phyloP scores from a whole-genome alignment of 2,113 vertebrate species.

The Sylvicapra grimmia region DNA sequence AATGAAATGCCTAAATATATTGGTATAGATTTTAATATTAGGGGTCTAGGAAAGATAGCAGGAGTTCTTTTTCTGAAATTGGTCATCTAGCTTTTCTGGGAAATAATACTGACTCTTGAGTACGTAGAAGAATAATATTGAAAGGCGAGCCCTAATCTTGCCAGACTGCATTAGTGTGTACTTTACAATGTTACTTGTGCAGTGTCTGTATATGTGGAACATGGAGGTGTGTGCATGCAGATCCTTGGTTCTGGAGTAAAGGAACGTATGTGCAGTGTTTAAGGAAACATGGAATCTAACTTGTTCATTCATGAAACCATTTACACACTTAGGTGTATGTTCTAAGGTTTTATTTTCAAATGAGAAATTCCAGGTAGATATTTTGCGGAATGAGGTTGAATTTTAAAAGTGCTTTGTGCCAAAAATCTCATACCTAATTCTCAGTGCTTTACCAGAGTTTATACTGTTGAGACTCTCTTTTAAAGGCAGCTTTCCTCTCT shows the following conservation, averaged over 20 bases:
- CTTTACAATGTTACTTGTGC: constrained; percentile 48
- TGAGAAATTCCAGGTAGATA: constrained; percentile 56
- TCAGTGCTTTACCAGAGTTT: constrained; percentile 69
- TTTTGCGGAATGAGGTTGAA: constrained; percentile 54
- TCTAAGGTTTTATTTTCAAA: constrained; percentile 51
- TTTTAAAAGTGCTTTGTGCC: constrained; percentile 75
- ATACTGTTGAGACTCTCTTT: constrained; percentile 60
- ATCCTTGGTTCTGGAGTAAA: constrained; percentile 28
- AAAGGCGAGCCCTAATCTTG: not conserved
- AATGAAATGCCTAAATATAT: constrained; percentile 21
- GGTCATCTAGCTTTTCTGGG: constrained; percentile 2
- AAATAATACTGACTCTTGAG: not conserved
- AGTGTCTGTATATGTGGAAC: constrained; percentile 41
- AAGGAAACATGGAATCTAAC: constrained; percentile 23
- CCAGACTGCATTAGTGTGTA: not conserved
- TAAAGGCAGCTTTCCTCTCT: constrained; percentile 49
- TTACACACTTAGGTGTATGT: not conserved
- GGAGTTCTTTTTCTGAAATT: constrained; percentile 37
- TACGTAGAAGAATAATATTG: constrained; percentile 11
- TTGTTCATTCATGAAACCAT: not conserved
- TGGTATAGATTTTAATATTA: constrained; percentile 35
- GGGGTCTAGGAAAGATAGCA: constrained; percentile 52
- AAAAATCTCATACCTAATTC: constrained; percentile 72
- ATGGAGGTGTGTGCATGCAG: constrained; percentile 18
- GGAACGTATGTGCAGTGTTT: not conserved